A percentile compares a stretch with the other conserved stretches of the same genome.
phyloP scores from a whole-genome alignment of 2,888 invertebrate genomes.

The Ectropis crepuscularia region DNA sequence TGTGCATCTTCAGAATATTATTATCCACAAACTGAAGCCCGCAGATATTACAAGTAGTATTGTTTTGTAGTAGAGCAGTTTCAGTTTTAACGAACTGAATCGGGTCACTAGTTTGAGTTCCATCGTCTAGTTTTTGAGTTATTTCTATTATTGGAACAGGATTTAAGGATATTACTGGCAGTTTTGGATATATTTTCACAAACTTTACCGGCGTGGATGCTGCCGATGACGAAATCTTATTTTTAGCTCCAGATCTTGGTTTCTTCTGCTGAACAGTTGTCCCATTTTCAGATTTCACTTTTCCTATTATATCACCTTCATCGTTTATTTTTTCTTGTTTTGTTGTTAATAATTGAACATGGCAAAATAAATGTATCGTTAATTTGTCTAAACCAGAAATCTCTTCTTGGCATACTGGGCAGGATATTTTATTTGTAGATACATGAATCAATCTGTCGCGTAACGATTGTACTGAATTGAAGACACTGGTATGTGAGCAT shows the following conservation, averaged over 20 bases:
- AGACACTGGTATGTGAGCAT: slow-evolving; percentile 89
- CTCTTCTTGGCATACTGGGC: slow-evolving; percentile 91
- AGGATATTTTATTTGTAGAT: slow-evolving; percentile 89
- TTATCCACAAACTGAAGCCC: slow-evolving; percentile 89
- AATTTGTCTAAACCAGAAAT: slow-evolving; percentile 92
- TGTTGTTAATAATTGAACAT: slow-evolving; percentile 77
- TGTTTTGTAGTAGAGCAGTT: slow-evolving; percentile 53
- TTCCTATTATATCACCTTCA: slow-evolving; percentile 41
- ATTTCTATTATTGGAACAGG: slow-evolving; percentile 70
- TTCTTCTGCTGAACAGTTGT: slow-evolving; percentile 59
- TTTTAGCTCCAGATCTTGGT: slow-evolving; percentile 69
- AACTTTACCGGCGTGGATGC: slow-evolving; percentile 69
- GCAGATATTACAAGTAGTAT: slow-evolving; percentile 87
- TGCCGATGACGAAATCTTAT: slow-evolving; percentile 63
- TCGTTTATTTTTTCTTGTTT: slow-evolving; percentile 46
- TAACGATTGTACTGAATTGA: slow-evolving; percentile 88
- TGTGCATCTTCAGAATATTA: slow-evolving; percentile 90
- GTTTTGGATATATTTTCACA: slow-evolving; percentile 78
- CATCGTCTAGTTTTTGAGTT: slow-evolving; percentile 52
- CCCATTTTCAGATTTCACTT: slow-evolving; percentile 52
- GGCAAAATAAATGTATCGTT: slow-evolving; percentile 92
- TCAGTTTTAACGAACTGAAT: slow-evolving; percentile 61
- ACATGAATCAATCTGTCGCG: slow-evolving; percentile 89
- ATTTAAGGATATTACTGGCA: slow-evolving; percentile 71
- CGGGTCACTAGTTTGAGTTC: slow-evolving; percentile 50